Conservation (phyloP, 1,140 invertebrate species). For the Magallana angulata region DNA sequence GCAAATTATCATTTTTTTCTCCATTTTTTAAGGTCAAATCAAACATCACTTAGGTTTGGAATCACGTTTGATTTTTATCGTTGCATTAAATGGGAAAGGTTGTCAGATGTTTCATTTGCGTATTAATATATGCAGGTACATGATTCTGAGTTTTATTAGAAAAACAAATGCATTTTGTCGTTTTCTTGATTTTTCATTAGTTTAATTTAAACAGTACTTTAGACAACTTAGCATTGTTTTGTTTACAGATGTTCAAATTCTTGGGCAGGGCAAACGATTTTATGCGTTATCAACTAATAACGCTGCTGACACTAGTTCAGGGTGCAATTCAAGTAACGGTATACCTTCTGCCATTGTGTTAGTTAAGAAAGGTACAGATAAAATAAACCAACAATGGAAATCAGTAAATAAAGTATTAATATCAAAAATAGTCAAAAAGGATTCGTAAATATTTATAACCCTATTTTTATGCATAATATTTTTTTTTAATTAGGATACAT, state of each 20-base stretch:
- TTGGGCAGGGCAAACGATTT: background rate
- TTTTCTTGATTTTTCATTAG: background rate
- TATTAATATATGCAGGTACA: slow-evolving; percentile 44
- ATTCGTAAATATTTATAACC: no score
- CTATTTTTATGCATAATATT: no score
- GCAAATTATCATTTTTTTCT: background rate
- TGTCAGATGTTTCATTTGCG: slow-evolving; percentile 38
- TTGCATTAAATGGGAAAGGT: slow-evolving; percentile 43
- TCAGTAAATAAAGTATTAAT: no score
- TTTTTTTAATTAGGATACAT: background rate
- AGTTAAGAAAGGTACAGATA: background rate
- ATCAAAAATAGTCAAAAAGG: no score
- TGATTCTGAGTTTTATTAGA: background rate
- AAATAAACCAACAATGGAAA: no score
- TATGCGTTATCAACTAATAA: background rate
- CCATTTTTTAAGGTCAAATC: slow-evolving; percentile 22
- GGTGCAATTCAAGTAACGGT: background rate
- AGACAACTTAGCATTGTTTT: background rate
- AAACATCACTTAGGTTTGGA: slow-evolving; percentile 25
- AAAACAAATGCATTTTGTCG: background rate
- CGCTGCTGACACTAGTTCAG: background rate
- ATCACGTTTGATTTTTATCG: slow-evolving; percentile 1
- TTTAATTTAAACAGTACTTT: background rate
- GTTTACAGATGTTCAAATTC: background rate
- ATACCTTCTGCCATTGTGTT: background rate